Conservation (phyloP, 2,888 invertebrate species). For the Eudasyphora cyanicolor region DNA sequence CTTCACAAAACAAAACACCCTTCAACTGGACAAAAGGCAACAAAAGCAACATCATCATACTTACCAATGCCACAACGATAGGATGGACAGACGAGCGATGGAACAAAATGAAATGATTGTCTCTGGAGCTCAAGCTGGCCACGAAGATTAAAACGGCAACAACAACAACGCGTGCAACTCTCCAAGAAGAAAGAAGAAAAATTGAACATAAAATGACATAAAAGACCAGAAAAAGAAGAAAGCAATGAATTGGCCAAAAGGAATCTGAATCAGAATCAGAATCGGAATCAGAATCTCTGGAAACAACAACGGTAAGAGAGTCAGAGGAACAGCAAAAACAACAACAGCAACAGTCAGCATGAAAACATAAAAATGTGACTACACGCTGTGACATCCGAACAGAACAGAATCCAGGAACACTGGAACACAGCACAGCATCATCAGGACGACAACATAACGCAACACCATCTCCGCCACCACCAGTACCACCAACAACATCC, state of each 20-base stretch:
- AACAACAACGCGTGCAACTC: slow-evolving; percentile 1
- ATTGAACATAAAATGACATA: slow-evolving; percentile 64
- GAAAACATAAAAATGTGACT: slow-evolving; percentile 64
- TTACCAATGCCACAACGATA: slow-evolving; percentile 37
- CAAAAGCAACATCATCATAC: slow-evolving; percentile 45
- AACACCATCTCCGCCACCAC: slow-evolving; percentile 60
- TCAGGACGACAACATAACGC: slow-evolving; percentile 19
- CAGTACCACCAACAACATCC: slow-evolving; percentile 40
- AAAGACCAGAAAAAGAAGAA: slow-evolving; percentile 53
- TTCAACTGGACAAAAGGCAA: slow-evolving; percentile 56
- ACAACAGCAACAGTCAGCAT: slow-evolving; percentile 44
- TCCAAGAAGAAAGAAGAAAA: slow-evolving; percentile 45
- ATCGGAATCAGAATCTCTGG: too few species aligned
- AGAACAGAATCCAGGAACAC: slow-evolving; percentile 52
- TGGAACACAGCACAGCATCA: neutral
- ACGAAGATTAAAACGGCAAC: slow-evolving; percentile 24
- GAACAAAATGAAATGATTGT: slow-evolving; percentile 43
- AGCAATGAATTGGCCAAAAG: slow-evolving; percentile 63
- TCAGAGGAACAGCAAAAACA: slow-evolving; percentile 40
- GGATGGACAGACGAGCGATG: too few species aligned
- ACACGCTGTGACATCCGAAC: slow-evolving; percentile 66
- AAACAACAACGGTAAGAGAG: slow-evolving; percentile 28
- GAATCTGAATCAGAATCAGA: slow-evolving; percentile 48
- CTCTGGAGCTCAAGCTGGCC: neutral
- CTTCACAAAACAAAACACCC: slow-evolving; percentile 50